A percentile compares a stretch with the other conserved stretches of the same genome.
phyloP scores from a whole-genome alignment of 2,888 invertebrate species.

The Junonia oenone region DNA sequence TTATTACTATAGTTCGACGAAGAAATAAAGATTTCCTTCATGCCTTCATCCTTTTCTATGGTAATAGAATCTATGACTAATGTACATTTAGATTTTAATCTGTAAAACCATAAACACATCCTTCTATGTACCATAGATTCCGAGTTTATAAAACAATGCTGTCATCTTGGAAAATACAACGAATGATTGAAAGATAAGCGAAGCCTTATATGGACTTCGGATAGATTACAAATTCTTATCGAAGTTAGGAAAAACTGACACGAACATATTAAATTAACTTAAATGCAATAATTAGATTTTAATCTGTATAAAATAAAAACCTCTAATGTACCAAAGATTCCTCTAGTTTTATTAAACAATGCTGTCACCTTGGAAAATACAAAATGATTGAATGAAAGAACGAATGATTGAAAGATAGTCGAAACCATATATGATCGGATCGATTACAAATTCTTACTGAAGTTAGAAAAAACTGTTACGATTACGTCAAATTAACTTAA shows the following conservation, averaged over 20 bases:
- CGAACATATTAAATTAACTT: not conserved
- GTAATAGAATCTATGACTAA: no score
- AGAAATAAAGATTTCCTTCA: not conserved
- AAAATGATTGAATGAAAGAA: no score
- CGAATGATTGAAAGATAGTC: not conserved
- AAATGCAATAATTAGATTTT: no score
- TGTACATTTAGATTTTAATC: not conserved
- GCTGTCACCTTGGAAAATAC: not conserved
- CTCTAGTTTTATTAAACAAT: not conserved
- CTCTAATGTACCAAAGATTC: no score
- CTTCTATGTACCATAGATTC: no score
- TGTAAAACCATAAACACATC: conserved; percentile 1
- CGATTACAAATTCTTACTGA: conserved; percentile 11
- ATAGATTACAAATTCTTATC: conserved; percentile 14
- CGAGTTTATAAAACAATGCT: no score
- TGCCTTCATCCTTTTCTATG: not conserved
- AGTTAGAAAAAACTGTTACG: not conserved
- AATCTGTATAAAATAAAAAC: no score
- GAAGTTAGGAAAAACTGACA: not conserved
- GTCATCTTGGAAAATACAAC: not conserved
- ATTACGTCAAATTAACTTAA: not conserved
- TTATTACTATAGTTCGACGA: no score
- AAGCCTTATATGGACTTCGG: conserved; percentile 3
- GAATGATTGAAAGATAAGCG: not conserved
- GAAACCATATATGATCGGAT: conserved; percentile 3